A percentile compares a stretch with the other conserved stretches of the same genome.
These are phyloP conservation scores for Teleogryllus oceanicus DNA, from an alignment of 2,888 invertebrate genomes.

Conservation along the genomic window DNA sequence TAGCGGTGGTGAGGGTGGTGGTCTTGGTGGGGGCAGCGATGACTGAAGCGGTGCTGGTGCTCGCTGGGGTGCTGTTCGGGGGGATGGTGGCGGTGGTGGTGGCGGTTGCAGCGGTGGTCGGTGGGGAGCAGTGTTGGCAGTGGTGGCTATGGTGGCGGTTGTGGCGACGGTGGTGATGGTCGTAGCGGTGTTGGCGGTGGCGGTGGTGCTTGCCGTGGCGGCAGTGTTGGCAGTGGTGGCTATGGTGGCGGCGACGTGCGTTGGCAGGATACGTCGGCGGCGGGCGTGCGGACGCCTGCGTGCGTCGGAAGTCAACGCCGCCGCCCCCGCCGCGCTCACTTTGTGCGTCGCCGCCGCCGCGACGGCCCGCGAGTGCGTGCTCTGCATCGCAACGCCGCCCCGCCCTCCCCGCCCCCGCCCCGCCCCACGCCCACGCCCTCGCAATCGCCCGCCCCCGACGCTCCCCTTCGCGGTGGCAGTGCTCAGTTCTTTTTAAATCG, in stretches of 20 bases:
- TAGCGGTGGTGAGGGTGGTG: too few relatives aligned
- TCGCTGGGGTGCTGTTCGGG: accelerated
- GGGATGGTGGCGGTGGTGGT: too few relatives aligned
- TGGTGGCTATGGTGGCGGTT: too few relatives aligned
- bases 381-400: not conserved
- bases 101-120: too few relatives aligned
- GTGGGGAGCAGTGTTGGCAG: too few relatives aligned
- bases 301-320: constrained; percentile 3
- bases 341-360: not conserved
- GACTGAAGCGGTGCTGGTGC: too few relatives aligned
- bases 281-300: not conserved
- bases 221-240: not conserved
- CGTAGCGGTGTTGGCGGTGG: not conserved
- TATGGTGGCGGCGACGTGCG: not conserved
- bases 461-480: too few relatives aligned
- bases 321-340: not conserved
- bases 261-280: constrained; percentile 9
- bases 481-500: too few relatives aligned
- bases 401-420: not conserved
- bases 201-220: not conserved
- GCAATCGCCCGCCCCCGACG: too few relatives aligned
- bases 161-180: too few relatives aligned
- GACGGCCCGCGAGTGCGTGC: not conserved
- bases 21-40: too few relatives aligned
- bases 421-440: too few relatives aligned